phyloP scores from a whole-genome alignment of 2,888 invertebrate species.

The Dryocosmus kuriphilus region DNA sequence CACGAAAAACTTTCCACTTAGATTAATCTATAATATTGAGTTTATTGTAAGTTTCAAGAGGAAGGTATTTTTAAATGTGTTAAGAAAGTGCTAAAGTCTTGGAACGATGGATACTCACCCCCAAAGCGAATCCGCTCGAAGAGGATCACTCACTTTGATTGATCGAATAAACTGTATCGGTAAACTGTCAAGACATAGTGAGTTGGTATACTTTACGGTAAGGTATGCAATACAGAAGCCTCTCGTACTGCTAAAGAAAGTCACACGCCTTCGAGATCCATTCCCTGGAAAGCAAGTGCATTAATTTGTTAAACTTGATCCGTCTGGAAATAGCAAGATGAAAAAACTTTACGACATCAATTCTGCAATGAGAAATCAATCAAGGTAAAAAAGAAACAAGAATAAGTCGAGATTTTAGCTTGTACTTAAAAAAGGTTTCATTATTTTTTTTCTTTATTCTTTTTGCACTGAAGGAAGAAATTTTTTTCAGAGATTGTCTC shows the following conservation, averaged over 20 bases:
- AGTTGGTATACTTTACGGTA: slow-evolving; percentile 49
- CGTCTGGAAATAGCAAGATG: background rate
- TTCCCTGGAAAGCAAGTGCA: slow-evolving; percentile 5
- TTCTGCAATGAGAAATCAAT: background rate
- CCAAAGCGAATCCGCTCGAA: slow-evolving; percentile 49
- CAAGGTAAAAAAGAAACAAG: too few species aligned
- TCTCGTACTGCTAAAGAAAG: slow-evolving; percentile 43
- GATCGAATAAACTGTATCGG: slow-evolving; percentile 56
- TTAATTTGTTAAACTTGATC: slow-evolving; percentile 33
- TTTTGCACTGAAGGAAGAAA: too few species aligned
- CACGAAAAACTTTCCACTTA: background rate
- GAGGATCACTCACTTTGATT: slow-evolving; percentile 57
- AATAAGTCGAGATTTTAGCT: too few species aligned
- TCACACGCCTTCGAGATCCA: slow-evolving; percentile 17
- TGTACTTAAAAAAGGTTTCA: too few species aligned
- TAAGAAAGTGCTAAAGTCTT: slow-evolving; percentile 11
- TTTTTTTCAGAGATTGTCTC: background rate
- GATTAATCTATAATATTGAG: slow-evolving; percentile 9
- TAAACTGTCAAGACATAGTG: slow-evolving; percentile 52
- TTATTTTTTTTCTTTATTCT: too few species aligned
- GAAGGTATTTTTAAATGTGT: background rate
- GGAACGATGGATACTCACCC: slow-evolving; percentile 11
- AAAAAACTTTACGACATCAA: background rate
- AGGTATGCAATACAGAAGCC: slow-evolving; percentile 42
- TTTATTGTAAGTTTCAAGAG: background rate